A percentile compares a stretch with the other conserved stretches of the same genome.
phyloP scores from a whole-genome alignment of 1,140 invertebrate genomes.

The Ceratoteleas bidentatus region DNA sequence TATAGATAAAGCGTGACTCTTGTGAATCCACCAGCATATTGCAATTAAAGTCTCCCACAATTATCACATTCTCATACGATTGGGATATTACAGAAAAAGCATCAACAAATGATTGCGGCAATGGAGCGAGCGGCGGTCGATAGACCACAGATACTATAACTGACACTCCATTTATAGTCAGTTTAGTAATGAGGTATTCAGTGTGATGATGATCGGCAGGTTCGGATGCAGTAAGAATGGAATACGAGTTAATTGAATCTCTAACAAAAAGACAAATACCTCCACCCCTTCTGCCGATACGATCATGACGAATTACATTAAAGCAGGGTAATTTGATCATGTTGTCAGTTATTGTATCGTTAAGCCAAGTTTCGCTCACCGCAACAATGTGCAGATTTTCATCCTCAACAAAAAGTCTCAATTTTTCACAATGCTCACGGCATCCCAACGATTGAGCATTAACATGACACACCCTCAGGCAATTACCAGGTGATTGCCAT shows the following conservation, averaged over 20 bases:
- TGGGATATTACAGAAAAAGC: not conserved
- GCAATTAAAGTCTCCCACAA: conserved; percentile 9
- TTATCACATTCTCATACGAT: not conserved
- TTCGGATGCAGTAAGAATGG: not conserved
- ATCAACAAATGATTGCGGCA: not conserved
- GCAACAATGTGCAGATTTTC: no score
- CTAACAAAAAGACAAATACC: conserved; percentile 3
- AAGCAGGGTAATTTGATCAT: no score
- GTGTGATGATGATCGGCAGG: not conserved
- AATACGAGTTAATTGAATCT: not conserved
- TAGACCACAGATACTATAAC: not conserved
- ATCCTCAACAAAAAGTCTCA: no score
- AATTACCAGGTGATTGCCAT: no score
- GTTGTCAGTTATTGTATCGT: no score
- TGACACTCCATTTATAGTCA: not conserved
- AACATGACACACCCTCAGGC: no score
- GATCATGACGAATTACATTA: no score
- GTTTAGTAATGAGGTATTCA: not conserved
- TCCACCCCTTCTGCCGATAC: not conserved
- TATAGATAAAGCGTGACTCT: not conserved
- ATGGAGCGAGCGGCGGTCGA: not conserved
- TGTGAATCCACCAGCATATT: not conserved
- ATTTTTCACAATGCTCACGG: no score
- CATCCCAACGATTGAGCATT: no score
- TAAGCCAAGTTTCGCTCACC: no score